These are phyloP conservation scores for Echinometra lucunter DNA, from an alignment of 53 echinoderm and acorn worm species.

Conservation along the genomic window DNA sequence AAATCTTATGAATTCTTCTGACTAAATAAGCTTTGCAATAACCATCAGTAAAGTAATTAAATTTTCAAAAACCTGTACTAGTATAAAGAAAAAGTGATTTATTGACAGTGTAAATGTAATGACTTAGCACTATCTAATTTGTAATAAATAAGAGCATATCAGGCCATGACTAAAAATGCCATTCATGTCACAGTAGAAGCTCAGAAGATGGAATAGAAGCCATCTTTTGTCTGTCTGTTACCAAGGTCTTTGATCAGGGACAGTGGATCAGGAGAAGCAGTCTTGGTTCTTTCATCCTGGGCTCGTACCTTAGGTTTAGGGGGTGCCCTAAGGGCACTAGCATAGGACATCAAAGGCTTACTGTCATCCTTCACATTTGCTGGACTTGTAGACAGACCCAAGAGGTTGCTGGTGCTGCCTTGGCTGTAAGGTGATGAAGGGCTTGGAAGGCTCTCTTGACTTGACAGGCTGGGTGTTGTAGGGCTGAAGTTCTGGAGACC, in stretches of 20 bases:
- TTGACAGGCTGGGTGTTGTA: slow-evolving; percentile 59
- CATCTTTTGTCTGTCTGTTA: slow-evolving; percentile 92
- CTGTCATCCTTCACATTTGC: slow-evolving; percentile 72
- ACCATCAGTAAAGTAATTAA: background rate
- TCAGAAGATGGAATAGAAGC: slow-evolving; percentile 94
- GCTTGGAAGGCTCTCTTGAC: slow-evolving; percentile 71
- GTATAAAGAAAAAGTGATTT: background rate
- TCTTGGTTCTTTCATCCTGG: slow-evolving; percentile 81
- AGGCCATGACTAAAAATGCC: background rate
- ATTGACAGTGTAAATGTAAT: background rate
- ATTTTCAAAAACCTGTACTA: background rate
- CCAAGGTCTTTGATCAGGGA: slow-evolving; percentile 94
- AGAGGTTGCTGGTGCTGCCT: slow-evolving; percentile 37
- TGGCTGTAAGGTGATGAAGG: slow-evolving; percentile 70
- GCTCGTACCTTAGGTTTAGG: slow-evolving; percentile 83
- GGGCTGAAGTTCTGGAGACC: slow-evolving; percentile 70
- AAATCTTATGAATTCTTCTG: background rate
- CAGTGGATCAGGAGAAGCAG: slow-evolving; percentile 97
- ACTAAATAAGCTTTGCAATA: background rate
- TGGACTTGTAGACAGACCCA: slow-evolving; percentile 59
- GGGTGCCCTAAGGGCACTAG: slow-evolving; percentile 91
- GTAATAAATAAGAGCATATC: background rate
- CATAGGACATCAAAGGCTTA: slow-evolving; percentile 86
- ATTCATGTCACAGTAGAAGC: background rate
- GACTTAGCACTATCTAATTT: background rate